Conservation (phyloP, 2,113 vertebrate genomes). For the Stegostoma tigrinum region DNA sequence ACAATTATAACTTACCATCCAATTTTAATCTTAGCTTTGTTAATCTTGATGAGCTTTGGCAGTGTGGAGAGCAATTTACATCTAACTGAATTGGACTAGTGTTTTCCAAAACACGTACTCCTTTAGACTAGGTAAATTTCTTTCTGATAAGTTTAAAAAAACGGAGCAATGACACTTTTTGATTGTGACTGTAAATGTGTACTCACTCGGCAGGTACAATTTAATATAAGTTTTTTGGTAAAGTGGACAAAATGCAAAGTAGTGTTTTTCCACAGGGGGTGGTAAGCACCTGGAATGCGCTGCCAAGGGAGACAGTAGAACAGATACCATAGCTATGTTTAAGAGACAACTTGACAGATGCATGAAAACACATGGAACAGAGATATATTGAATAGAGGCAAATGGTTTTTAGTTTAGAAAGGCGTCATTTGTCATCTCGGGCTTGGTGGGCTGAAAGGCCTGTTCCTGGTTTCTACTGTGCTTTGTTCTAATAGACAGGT, state of each 20-base stretch:
- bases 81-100: background rate
- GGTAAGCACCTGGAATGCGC: too few relatives aligned
- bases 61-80: background rate
- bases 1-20: background rate
- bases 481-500: background rate
- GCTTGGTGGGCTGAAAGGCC: too few relatives aligned
- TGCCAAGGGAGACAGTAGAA: too few relatives aligned
- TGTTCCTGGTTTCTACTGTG: background rate
- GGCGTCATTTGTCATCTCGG: too few relatives aligned
- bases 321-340: too few relatives aligned
- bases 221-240: background rate
- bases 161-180: background rate
- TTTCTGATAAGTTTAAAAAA: background rate
- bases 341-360: too few relatives aligned
- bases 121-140: background rate
- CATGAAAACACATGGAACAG: too few relatives aligned
- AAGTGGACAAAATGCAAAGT: background rate
- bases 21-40: background rate
- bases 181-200: background rate
- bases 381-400: too few relatives aligned
- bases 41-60: background rate
- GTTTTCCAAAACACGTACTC: background rate
- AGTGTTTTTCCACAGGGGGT: background rate
- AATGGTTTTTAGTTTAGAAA: too few relatives aligned
- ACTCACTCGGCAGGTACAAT: background rate